Evolutionary conservation across 1,140 invertebrate genomes (phyloP).

Genomic region (Trissolcus basalis): DNA sequence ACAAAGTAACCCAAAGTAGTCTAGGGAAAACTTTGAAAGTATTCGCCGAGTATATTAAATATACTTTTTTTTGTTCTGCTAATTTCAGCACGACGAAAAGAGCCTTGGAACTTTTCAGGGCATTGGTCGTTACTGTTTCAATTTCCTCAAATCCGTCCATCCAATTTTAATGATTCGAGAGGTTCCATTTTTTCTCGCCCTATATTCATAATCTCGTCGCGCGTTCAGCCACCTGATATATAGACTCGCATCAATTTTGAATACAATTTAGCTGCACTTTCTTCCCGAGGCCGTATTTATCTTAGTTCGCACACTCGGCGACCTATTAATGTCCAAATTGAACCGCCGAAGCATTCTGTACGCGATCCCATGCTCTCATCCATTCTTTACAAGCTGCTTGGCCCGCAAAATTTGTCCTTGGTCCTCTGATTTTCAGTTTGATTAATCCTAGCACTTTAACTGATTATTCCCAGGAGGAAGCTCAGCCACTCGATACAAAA

Average conservation of each 20-base stretch:
- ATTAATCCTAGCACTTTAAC: background rate
- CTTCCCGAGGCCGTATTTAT: constrained; percentile 22
- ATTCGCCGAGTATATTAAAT: too few species aligned
- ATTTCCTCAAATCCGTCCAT: constrained; percentile 13
- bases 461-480: background rate
- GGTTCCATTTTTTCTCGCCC: constrained; percentile 21
- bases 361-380: too few species aligned
- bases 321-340: constrained; percentile 31
- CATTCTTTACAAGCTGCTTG: constrained; percentile 5
- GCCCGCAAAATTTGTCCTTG: background rate
- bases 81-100: too few species aligned
- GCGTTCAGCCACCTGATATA: constrained; percentile 30
- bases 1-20: too few species aligned
- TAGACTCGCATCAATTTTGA: constrained; percentile 28
- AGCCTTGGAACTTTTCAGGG: too few species aligned
- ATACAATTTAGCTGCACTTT: constrained; percentile 40
- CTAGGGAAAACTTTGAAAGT: too few species aligned
- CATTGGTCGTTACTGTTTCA: constrained; percentile 17
- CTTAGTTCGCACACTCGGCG: constrained; percentile 8
- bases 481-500: background rate
- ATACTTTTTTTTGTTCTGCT: too few species aligned
- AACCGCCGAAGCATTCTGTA: background rate
- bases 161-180: constrained; percentile 26
- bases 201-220: constrained; percentile 33
- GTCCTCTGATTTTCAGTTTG: background rate